Base-by-base conservation (phyloP, 2,797 vertebrate species). In the Anabas testudineus region DNA sequence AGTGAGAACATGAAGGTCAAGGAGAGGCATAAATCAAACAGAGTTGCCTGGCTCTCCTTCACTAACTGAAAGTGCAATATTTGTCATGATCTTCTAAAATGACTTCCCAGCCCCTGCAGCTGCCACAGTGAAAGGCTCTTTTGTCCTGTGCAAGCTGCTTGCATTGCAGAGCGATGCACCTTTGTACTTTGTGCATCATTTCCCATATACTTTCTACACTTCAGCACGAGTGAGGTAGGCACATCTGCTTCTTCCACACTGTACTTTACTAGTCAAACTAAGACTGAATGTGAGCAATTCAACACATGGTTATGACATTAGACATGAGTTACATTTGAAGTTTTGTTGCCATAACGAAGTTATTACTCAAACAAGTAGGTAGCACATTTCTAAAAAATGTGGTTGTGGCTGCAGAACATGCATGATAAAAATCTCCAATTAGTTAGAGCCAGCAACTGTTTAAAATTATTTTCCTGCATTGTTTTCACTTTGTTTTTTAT, bases 41-140 rank as follows among this genome's bases (percentile, higher is more conserved):
- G 75, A 80, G 53, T 63, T 54, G 63, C 55, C 57, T 70, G 61
- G 70, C 80, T 81, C 67, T 36, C 56, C 56, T 74, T 72, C 76
- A 64, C 68, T 32, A 51, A 53, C 84, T 83, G 70, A 80, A 93
- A 86, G 91, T 94, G 91, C 79, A 89, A 90, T 93, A 94, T 95
- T 93, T 94, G 90, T 94, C 85, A 90, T 67, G 86, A 91, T 92
- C 83, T 72, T 93, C 83, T 76, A 83, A 92, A 93, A 93, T 75
- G 71, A 88, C 87, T 90, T 85, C 53, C 60, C 49, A 80, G 84
- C 71, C 71, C 39, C 46, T 51, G 74, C 89, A 91, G 88, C 90
- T 91, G 82, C 84, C 60, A 32, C 57, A 67, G 32, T 94, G 81
- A 95, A 94, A 90, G 91, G 67, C 56, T 53, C 81, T 84, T 91